Conservation (phyloP, 2,797 vertebrate species). For the Podargus strigoides region DNA sequence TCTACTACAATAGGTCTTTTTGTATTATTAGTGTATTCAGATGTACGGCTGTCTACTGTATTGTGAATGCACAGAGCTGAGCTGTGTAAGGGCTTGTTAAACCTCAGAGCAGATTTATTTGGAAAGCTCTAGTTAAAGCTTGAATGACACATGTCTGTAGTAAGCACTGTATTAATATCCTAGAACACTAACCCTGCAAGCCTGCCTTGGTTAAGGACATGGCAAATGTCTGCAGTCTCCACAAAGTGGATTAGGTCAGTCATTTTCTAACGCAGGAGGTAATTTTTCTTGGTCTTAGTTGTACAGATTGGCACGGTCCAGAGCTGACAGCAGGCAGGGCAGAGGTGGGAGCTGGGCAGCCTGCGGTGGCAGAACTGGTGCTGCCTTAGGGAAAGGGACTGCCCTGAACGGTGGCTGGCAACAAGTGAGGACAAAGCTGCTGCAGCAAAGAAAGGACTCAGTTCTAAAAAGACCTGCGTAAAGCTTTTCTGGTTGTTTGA, state of each 20-base stretch:
- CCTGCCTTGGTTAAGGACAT: not conserved
- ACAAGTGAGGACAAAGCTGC: not conserved
- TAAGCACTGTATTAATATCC: not conserved
- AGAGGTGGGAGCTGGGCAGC: accelerated
- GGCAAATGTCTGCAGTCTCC: not conserved
- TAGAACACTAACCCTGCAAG: not conserved
- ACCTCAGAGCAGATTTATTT: not conserved
- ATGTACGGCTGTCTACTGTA: not conserved
- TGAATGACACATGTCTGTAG: not conserved
- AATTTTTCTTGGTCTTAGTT: not conserved
- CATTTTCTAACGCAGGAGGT: not conserved
- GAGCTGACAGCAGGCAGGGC: accelerated
- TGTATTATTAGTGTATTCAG: not conserved
- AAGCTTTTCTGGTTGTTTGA: not conserved
- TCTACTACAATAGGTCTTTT: not conserved
- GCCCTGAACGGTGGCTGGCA: accelerated
- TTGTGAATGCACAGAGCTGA: not conserved
- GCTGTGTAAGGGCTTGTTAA: not conserved
- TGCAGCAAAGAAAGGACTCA: not conserved
- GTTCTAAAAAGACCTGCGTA: not conserved
- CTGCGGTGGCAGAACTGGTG: accelerated
- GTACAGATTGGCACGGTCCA: not conserved
- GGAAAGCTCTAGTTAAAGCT: not conserved
- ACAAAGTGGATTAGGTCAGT: not conserved
- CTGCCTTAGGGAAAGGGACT: not conserved